Conservation (phyloP, 2,797 vertebrate species). For the Meriones psammophilus region DNA sequence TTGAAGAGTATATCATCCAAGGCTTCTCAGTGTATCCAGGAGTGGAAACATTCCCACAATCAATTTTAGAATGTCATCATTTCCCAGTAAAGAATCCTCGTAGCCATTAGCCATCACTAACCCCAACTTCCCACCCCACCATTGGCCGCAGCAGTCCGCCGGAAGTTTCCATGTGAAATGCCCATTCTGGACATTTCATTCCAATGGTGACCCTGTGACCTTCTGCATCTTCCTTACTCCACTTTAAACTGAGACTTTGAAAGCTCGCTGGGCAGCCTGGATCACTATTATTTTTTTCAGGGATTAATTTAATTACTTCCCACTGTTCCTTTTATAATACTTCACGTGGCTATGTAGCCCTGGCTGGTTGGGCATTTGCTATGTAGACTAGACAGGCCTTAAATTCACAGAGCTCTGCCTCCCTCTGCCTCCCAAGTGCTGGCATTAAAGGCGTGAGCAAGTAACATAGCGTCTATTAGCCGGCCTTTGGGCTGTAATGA, state of each 20-base stretch:
- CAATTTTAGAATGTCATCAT: neutral
- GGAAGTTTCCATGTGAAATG: neutral
- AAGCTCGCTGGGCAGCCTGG: neutral
- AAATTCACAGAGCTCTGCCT: neutral
- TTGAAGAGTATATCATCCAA: neutral
- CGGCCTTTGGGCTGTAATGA: neutral
- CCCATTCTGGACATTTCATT: neutral
- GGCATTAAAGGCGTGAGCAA: rapidly evolving
- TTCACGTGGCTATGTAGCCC: neutral
- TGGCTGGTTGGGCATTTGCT: neutral
- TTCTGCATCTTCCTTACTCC: neutral
- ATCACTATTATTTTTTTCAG: neutral
- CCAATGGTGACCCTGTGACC: neutral
- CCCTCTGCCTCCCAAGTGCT: neutral
- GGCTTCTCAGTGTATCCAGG: no score
- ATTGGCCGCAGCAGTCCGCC: neutral
- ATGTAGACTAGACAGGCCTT: neutral
- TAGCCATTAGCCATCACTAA: no score
- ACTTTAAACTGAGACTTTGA: neutral
- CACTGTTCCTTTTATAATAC: neutral
- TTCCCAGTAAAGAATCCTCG: neutral
- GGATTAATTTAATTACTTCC: neutral
- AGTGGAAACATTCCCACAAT: no score
- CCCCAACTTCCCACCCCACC: neutral
- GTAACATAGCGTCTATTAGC: neutral